Evolutionary conservation across 2,797 vertebrate genomes (phyloP).

Genomic region (Argya squamiceps): DNA sequence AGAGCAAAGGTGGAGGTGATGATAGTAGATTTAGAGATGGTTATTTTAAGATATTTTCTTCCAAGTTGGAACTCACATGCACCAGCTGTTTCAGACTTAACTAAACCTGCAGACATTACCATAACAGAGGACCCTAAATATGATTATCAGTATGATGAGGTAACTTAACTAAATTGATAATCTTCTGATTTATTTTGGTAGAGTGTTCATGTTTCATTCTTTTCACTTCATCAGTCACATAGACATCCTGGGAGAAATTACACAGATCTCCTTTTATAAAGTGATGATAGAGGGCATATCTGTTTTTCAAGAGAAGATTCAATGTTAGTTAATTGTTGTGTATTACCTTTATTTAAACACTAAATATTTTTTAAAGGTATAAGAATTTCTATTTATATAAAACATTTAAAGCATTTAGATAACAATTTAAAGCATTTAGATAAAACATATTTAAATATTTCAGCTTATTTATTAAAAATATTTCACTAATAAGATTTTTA

Average conservation of each 20-base stretch:
- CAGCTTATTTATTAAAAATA: not conserved
- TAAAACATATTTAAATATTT: not conserved
- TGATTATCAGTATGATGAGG: slow-evolving; percentile 80
- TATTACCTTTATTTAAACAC: not conserved
- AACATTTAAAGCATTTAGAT: not conserved
- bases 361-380: not conserved
- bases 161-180: slow-evolving; percentile 50
- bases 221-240: not conserved
- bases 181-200: not conserved
- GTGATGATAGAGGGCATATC: not conserved
- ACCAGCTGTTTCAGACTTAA: slow-evolving; percentile 71
- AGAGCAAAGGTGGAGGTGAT: not conserved
- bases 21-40: not conserved
- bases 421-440: not conserved
- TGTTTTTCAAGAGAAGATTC: not conserved
- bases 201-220: not conserved
- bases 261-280: not conserved
- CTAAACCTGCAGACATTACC: slow-evolving; percentile 64
- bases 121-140: slow-evolving; percentile 74
- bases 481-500: not conserved
- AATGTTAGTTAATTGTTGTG: not conserved
- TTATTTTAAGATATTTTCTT: not conserved
- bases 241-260: not conserved
- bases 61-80: no score
- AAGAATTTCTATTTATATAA: not conserved